Conservation (phyloP, 2,797 vertebrate species). For the Amniataba percoides region DNA sequence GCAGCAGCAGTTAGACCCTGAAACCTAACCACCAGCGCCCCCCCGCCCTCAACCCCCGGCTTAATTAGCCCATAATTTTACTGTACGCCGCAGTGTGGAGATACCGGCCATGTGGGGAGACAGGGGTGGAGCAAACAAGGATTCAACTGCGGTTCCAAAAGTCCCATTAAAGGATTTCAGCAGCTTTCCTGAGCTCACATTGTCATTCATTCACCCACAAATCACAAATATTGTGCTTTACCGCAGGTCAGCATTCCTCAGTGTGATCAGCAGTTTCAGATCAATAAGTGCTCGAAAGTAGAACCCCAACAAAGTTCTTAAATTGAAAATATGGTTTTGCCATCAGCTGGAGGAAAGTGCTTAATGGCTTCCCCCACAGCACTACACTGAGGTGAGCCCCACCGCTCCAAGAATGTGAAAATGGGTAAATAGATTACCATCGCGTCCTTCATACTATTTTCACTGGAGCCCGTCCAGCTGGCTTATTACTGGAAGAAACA, state of each 20-base stretch:
- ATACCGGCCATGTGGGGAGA: conserved; percentile 54
- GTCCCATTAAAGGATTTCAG: conserved; percentile 76
- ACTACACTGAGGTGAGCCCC: conserved; percentile 40
- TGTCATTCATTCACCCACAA: conserved; percentile 49
- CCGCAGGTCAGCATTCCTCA: conserved; percentile 48
- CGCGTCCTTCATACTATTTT: conserved; percentile 66
- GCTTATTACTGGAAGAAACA: conserved; percentile 63
- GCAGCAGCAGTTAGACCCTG: conserved; percentile 73
- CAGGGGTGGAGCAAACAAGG: conserved; percentile 39
- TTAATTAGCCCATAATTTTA: conserved; percentile 85
- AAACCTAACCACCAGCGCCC: conserved; percentile 70
- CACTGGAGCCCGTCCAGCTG: conserved; percentile 68
- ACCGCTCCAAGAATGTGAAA: conserved; percentile 64
- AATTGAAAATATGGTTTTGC: conserved; percentile 49
- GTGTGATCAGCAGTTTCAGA: conserved; percentile 36
- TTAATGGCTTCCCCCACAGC: conserved; percentile 43
- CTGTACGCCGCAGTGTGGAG: conserved; percentile 73
- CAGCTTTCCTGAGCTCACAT: conserved; percentile 60
- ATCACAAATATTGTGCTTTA: conserved; percentile 51
- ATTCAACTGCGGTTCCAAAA: conserved; percentile 64
- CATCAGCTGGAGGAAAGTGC: conserved; percentile 44
- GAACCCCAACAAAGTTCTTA: conserved; percentile 3
- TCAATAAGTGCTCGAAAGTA: conserved; percentile 45
- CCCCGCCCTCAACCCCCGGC: conserved; percentile 49
- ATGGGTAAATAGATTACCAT: conserved; percentile 72